These are phyloP conservation scores for Sorex fumeus DNA, from an alignment of 2,113 vertebrate species.

Conservation along the genomic window DNA sequence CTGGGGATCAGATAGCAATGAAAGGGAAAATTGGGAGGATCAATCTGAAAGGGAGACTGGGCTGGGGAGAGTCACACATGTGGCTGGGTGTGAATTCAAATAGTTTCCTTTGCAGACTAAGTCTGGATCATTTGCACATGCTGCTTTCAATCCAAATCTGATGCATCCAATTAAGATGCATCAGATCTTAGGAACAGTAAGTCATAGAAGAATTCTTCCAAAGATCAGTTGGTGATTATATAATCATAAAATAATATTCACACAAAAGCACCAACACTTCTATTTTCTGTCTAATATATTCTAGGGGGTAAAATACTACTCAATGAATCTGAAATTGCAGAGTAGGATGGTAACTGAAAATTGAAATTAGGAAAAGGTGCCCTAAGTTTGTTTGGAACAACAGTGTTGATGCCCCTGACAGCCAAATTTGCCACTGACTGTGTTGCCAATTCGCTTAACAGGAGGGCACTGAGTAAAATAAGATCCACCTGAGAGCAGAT, in stretches of 20 bases:
- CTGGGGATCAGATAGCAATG: not conserved
- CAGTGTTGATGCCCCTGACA: not conserved
- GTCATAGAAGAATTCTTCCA: not conserved
- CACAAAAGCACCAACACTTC: not conserved
- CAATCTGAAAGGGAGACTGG: not conserved
- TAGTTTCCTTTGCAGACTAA: not conserved
- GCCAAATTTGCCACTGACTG: not conserved
- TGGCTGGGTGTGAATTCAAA: not conserved
- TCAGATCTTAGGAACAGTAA: not conserved
- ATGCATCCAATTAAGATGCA: not conserved
- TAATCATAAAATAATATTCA: not conserved
- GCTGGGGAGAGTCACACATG: not conserved
- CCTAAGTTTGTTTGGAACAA: not conserved
- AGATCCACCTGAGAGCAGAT: not conserved
- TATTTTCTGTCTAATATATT: conserved; percentile 31
- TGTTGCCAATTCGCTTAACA: not conserved
- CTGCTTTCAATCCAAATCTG: not conserved
- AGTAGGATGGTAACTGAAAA: not conserved
- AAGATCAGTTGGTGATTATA: not conserved
- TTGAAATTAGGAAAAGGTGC: not conserved
- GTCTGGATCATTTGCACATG: not conserved
- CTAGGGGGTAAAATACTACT: not conserved
- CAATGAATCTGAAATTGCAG: conserved; percentile 18
- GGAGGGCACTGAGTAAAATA: not conserved
- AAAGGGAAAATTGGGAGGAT: not conserved